Base-by-base conservation (phyloP, 2,888 invertebrate species). In the Tenthredo mesomela region DNA sequence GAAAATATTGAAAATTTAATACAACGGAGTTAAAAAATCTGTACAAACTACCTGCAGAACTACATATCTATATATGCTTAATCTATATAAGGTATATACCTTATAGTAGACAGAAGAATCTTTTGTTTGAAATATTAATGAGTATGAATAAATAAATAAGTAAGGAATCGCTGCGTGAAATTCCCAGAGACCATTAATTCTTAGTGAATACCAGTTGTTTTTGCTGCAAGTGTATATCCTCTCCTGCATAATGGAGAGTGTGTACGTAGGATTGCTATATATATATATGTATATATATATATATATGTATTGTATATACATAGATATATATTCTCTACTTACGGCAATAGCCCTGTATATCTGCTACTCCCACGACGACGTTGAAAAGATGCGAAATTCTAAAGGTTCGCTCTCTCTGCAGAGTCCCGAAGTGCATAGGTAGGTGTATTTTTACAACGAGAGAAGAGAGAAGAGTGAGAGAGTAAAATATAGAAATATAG, bases 331-430 rank as follows among this genome's bases (percentile, higher is more conserved):
- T 80, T 61, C 21, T 54, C 2, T 80, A 80, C 80, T 80, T 25
- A 40, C 58, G n/a, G 80, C 40, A 61, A 61, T 61, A 61, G 40
- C 58, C 61, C 40, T 54, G 77, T 47, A 61, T 21, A 80, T 80
- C 40, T 80, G 61, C 7, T 77, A 29, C 77, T 80, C 58, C 61
- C 80, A 61, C 40, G 84, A 67, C 84, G 80, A 25, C 80, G 78
- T 71, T 84, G 84, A 84, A 84, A 84, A 84, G 84, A 84, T 80
- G 70, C 37, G 70, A 84, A 82, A 61, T 84, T 84, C 80, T 84
- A 84, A 84, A 84, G 84, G 54, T 25, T 75, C 78, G 50, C 47
- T 61, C 21, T 21, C 82, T 21, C 82, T 29, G 78, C 21, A 61
- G 43, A 80, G 40, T 40, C 21, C 40, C 33, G 61, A 58, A 80